Conservation (phyloP, 2,888 invertebrate genomes). For the Loripinus fragilis region DNA sequence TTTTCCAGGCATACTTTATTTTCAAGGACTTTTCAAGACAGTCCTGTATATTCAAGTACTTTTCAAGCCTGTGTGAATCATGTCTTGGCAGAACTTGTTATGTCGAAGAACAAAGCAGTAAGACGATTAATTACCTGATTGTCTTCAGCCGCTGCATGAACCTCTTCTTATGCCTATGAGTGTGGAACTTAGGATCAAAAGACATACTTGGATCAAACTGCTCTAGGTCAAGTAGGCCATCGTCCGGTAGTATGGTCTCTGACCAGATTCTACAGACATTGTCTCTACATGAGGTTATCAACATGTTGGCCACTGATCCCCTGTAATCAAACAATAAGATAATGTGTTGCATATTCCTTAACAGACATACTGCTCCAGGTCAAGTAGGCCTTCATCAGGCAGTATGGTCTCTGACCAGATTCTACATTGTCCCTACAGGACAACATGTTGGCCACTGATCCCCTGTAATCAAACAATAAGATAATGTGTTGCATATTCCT, state of each 20-base stretch:
- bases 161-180: constrained; percentile 96
- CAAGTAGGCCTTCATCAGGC: constrained; percentile 93
- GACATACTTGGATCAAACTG: constrained; percentile 86
- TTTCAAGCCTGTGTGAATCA: too few relatives aligned
- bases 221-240: constrained; percentile 87
- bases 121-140: constrained; percentile 89
- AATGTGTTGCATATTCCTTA: too few relatives aligned
- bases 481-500: too few relatives aligned
- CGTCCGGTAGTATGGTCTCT: constrained; percentile 98
- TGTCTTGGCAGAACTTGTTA: too few relatives aligned
- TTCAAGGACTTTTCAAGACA: too few relatives aligned
- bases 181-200: constrained; percentile 88
- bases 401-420: constrained; percentile 92
- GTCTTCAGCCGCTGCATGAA: constrained; percentile 98
- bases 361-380: constrained; percentile 86
- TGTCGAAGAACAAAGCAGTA: too few relatives aligned
- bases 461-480: constrained; percentile 87
- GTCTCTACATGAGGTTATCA: constrained; percentile 98
- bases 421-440: constrained; percentile 86
- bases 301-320: constrained; percentile 98
- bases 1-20: too few relatives aligned
- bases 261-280: constrained; percentile 99
- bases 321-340: constrained; percentile 86
- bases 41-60: too few relatives aligned
- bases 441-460: constrained; percentile 98